These are phyloP conservation scores for Drosophila ambigua DNA, from an alignment of 1,140 invertebrate species.

Conservation along the genomic window DNA sequence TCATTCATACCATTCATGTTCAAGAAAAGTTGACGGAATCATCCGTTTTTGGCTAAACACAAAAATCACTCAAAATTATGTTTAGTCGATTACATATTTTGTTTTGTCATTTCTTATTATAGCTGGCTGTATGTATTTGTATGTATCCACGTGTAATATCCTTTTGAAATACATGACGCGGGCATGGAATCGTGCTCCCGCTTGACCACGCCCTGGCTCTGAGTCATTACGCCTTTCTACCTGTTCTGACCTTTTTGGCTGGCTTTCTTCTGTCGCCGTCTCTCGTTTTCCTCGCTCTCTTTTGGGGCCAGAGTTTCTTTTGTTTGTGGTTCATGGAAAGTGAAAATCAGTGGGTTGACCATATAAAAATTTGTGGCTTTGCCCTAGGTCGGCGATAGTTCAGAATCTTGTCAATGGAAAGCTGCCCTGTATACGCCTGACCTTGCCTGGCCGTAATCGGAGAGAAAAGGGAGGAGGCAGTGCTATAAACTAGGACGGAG, in stretches of 20 bases:
- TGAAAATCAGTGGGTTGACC: constrained; percentile 33
- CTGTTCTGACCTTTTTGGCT: constrained; percentile 41
- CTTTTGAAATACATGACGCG: too few relatives aligned
- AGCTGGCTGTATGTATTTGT: too few relatives aligned
- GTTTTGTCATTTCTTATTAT: too few relatives aligned
- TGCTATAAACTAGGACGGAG: not conserved
- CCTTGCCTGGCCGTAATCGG: constrained; percentile 10
- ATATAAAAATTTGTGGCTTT: constrained; percentile 27
- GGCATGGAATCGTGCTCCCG: constrained; percentile 16
- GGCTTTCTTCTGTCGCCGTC: constrained; percentile 3
- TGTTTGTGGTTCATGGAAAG: constrained; percentile 35
- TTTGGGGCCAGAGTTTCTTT: constrained; percentile 33
- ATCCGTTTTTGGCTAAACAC: too few relatives aligned
- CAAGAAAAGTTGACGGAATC: too few relatives aligned
- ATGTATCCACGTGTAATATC: too few relatives aligned
- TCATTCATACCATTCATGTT: not conserved
- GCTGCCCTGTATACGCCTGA: constrained; percentile 41
- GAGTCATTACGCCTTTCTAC: not conserved
- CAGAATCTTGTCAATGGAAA: constrained; percentile 25
- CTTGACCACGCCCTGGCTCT: constrained; percentile 8
- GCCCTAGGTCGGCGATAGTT: constrained; percentile 26
- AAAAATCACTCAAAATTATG: too few relatives aligned
- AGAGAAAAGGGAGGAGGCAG: not conserved
- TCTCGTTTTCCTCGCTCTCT: not conserved
- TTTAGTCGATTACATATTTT: too few relatives aligned